Conservation (phyloP, 1,140 invertebrate species). For the Hermetia illucens region DNA sequence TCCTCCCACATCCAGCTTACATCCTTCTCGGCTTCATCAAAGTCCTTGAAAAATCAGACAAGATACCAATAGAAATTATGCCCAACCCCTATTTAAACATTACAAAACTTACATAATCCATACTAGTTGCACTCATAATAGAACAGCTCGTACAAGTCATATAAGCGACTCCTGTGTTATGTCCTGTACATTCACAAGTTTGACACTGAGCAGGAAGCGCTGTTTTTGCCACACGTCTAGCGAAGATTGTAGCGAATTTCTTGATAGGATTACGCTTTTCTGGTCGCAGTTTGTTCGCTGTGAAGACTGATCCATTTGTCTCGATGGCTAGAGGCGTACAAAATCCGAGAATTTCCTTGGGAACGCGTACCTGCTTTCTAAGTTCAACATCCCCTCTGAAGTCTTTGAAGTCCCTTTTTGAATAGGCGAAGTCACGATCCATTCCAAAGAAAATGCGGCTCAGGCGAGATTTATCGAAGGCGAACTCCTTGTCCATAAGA, state of each 20-base stretch:
- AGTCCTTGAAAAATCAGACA: too few relatives aligned
- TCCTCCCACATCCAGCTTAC: too few relatives aligned
- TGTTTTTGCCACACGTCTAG: slow-evolving; percentile 46
- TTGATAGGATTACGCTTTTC: slow-evolving; percentile 42
- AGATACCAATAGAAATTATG: too few relatives aligned
- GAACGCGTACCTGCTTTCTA: slow-evolving; percentile 52
- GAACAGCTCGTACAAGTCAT: slow-evolving; percentile 29
- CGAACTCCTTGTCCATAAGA: slow-evolving; percentile 64
- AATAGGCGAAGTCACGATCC: slow-evolving; percentile 57
- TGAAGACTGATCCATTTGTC: slow-evolving; percentile 64
- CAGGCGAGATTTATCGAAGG: slow-evolving; percentile 48
- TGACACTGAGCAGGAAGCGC: slow-evolving; percentile 48
- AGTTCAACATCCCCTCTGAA: slow-evolving; percentile 50
- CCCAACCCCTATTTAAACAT: too few relatives aligned
- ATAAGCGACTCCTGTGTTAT: slow-evolving; percentile 45
- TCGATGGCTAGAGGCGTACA: slow-evolving; percentile 68
- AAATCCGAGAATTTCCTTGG: slow-evolving; percentile 58
- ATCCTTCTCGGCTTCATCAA: too few relatives aligned
- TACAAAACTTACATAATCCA: slow-evolving; percentile 16
- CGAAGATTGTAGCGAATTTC: slow-evolving; percentile 53
- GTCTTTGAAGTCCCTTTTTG: slow-evolving; percentile 54
- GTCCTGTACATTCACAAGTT: slow-evolving; percentile 55
- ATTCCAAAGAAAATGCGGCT: slow-evolving; percentile 63
- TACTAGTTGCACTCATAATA: slow-evolving; percentile 8
- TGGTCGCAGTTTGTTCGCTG: slow-evolving; percentile 41